Percentiles rank a stretch among this genome's conserved stretches.
These are phyloP conservation scores for Oriolus oriolus DNA, from an alignment of 2,113 vertebrate genomes.

Conservation along the genomic window DNA sequence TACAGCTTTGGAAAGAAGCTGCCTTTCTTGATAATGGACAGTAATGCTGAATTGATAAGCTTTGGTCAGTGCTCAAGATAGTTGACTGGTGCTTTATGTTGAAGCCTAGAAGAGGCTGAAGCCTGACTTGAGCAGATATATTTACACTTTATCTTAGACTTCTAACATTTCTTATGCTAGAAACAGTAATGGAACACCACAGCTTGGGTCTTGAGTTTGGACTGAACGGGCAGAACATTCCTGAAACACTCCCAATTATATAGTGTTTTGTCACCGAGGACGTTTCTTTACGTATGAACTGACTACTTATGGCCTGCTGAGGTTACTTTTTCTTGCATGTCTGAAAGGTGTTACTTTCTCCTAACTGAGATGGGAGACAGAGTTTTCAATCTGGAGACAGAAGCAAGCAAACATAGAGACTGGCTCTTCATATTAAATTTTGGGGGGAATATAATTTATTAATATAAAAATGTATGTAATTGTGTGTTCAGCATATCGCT, in stretches of 20 bases:
- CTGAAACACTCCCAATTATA: neutral
- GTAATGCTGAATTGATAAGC: neutral
- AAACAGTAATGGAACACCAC: neutral
- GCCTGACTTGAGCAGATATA: neutral
- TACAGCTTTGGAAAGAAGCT: neutral
- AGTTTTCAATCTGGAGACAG: neutral
- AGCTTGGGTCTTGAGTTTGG: neutral
- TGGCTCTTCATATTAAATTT: neutral
- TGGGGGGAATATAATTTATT: neutral
- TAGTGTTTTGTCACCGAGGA: neutral
- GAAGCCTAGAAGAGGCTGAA: neutral
- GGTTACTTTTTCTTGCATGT: neutral
- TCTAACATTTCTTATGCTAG: neutral
- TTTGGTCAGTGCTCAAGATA: neutral
- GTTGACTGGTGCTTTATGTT: neutral
- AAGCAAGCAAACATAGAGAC: neutral
- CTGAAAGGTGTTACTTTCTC: neutral
- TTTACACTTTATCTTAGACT: neutral
- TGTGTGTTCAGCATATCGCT: neutral
- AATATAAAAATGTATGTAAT: neutral
- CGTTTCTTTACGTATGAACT: neutral
- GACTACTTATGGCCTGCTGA: neutral
- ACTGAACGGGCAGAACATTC: neutral
- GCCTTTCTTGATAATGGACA: neutral
- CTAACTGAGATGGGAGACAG: neutral